Evolutionary conservation across 2,797 vertebrate species (phyloP), one percentile per base, ranked within the genome.

Genomic region (Anguilla obscura): DNA sequence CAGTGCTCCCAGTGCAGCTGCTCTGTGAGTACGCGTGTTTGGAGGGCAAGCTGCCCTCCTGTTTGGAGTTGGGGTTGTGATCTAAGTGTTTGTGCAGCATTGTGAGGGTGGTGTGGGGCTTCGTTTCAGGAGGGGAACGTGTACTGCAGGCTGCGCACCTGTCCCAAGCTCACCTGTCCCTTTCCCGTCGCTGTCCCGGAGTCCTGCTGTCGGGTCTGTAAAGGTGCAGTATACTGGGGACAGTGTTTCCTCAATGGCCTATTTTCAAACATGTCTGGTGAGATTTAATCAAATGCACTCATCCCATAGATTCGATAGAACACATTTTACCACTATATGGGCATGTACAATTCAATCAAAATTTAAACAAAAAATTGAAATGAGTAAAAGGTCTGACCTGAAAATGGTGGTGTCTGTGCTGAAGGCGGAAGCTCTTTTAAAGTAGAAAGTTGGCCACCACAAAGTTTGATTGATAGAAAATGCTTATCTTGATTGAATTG

Each of bases 1-100:
- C 96, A 96, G 48, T 96, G 96, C 79, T 94, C 94, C 85, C 96
- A 96, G 89, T 96, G 96, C 93, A 96, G 95, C 90, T 96, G 96
- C 91, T 96, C 96, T 87, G 96, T 96, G 95, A 95, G 96, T 95
- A 16, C 60, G 24, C 18, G 16, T 63, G 60, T 63, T 16, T 63
- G 40, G 40, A 45, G 3, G 40, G 14, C 4, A n/a, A 63, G 60
- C 60, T 63, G 60, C 16, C 4, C 24, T 16, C 60, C 4, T 71
- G 36, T 5, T 16, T 76, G 36, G 33, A 16, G 33, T 18, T 24
- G 14, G 71, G 9, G 30, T 36, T 76, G 71, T 16, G 30, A 18
- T 33, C 24, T 33, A 3, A 14, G 30, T 9, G 9, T 76, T 36
- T 48, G 18, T 48, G 9, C 10, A 8, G 50, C 6, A 82, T 50